Evolutionary conservation across 2,888 invertebrate species (phyloP).

Genomic region (Ischnura elegans): DNA sequence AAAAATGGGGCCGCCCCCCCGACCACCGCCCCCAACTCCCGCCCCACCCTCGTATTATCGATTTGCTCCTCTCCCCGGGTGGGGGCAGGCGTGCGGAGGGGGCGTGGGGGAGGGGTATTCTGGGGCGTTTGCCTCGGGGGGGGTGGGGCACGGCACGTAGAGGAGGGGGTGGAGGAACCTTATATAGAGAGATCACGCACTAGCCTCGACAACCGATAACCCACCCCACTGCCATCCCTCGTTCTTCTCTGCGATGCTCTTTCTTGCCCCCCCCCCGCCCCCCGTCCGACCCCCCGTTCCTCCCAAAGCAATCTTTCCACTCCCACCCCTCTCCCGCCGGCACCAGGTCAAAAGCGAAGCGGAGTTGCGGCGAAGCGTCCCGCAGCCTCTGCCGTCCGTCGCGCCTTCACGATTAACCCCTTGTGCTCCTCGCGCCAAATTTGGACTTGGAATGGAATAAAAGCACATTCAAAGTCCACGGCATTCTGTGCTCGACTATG

Average conservation of each 20-base stretch:
- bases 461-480: too few relatives aligned
- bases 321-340: not conserved
- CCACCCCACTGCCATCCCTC: not conserved
- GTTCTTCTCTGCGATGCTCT: not conserved
- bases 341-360: slow-evolving; percentile 7
- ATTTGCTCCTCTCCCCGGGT: not conserved
- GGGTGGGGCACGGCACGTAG: not conserved
- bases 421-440: not conserved
- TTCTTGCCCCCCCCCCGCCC: not conserved
- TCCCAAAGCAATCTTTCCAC: not conserved
- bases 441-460: not conserved
- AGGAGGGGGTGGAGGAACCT: not conserved
- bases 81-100: not conserved
- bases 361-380: not conserved
- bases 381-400: not conserved
- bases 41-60: not conserved
- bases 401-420: not conserved
- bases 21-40: not conserved
- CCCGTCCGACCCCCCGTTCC: not conserved
- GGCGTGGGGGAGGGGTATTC: not conserved
- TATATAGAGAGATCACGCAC: not conserved
- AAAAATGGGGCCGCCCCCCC: not conserved
- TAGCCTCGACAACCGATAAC: slow-evolving; percentile 8
- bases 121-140: not conserved
- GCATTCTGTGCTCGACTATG: too few relatives aligned